phyloP scores from a whole-genome alignment of 2,113 vertebrate genomes.

The Caranx ignobilis region DNA sequence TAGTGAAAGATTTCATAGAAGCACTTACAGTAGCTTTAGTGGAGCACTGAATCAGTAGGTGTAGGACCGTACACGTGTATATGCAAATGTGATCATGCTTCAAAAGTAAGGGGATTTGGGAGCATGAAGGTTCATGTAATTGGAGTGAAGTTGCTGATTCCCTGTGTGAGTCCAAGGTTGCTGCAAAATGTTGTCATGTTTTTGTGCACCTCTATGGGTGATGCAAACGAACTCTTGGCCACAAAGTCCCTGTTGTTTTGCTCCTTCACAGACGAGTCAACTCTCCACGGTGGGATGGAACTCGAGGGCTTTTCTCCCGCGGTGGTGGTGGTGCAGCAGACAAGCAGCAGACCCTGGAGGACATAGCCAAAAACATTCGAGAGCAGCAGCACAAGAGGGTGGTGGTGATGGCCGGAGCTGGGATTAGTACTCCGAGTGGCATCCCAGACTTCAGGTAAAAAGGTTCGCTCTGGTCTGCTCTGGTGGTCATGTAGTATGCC shows the following conservation, averaged over 20 bases:
- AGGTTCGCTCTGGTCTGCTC: background rate
- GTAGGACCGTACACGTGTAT: no score
- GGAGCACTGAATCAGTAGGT: background rate
- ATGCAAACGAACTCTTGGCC: background rate
- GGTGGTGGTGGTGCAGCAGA: slow-evolving; percentile 42
- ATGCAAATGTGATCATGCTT: no score
- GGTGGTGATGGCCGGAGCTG: slow-evolving; percentile 94
- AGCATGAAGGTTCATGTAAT: no score
- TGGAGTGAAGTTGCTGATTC: background rate
- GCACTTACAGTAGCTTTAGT: background rate
- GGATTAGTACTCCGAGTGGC: slow-evolving; percentile 95
- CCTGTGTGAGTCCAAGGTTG: background rate
- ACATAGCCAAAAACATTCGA: slow-evolving; percentile 82
- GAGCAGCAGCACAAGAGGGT: slow-evolving; percentile 81
- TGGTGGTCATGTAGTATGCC: no score
- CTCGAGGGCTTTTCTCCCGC: slow-evolving; percentile 62
- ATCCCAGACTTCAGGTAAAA: slow-evolving; percentile 95
- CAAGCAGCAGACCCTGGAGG: slow-evolving; percentile 81
- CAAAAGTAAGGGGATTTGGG: background rate
- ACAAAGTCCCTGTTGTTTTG: background rate
- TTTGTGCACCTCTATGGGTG: background rate
- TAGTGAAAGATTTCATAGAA: no score
- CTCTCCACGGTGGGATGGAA: slow-evolving; percentile 33
- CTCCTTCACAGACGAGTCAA: slow-evolving; percentile 19
- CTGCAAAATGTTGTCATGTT: background rate